A percentile compares a stretch with the other conserved stretches of the same genome.
phyloP scores from a whole-genome alignment of 2,888 invertebrate genomes.

The Monoplex corrugatus region DNA sequence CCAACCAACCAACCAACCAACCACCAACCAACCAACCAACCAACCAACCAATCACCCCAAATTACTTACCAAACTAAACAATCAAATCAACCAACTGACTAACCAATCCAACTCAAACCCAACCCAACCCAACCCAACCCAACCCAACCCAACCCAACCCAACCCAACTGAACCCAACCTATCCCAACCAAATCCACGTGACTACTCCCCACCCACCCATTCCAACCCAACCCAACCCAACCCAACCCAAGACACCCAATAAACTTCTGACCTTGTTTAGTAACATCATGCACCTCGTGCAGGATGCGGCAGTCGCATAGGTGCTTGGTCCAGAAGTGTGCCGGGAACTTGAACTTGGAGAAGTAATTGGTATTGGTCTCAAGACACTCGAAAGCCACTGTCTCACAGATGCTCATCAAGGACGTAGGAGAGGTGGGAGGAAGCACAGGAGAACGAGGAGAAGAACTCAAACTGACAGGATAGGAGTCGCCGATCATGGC shows the following conservation, averaged over 20 bases:
- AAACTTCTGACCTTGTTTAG: slow-evolving; percentile 45
- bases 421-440: slow-evolving; percentile 17
- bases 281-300: slow-evolving; percentile 60
- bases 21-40: too few species aligned
- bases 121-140: neutral
- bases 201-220: too few species aligned
- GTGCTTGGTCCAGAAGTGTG: slow-evolving; percentile 57
- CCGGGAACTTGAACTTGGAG: slow-evolving; percentile 57
- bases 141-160: too few species aligned
- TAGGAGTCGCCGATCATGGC: slow-evolving; percentile 47
- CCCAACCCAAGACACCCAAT: too few species aligned
- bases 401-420: slow-evolving; percentile 56
- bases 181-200: too few species aligned
- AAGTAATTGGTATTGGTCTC: slow-evolving; percentile 60
- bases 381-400: slow-evolving; percentile 59
- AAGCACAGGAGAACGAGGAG: neutral
- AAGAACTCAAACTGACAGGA: neutral
- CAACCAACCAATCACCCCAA: too few species aligned
- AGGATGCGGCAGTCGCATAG: slow-evolving; percentile 60
- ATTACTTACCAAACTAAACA: too few species aligned
- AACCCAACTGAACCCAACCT: too few species aligned
- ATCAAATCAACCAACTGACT: too few species aligned
- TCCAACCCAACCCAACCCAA: too few species aligned
- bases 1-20: too few species aligned
- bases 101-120: neutral